Conservation (phyloP, 1,140 invertebrate species). For the Medauroidea extradentata region DNA sequence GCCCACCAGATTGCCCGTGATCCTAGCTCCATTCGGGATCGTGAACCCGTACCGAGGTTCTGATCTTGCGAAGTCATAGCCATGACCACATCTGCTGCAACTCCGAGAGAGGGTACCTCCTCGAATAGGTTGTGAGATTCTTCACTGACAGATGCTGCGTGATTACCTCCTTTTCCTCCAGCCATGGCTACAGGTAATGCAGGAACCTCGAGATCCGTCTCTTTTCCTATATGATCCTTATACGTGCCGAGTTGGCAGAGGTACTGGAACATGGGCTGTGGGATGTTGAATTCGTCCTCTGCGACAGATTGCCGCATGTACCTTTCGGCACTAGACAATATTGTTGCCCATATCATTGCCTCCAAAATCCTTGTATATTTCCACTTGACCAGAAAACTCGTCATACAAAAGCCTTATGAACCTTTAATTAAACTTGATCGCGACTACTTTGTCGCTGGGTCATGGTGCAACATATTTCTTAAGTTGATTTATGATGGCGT, state of each 20-base stretch:
- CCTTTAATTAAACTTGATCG: too few species aligned
- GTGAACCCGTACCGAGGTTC: background rate
- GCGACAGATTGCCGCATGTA: background rate
- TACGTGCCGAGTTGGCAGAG: background rate
- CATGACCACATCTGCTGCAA: constrained; percentile 27
- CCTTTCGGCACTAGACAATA: background rate
- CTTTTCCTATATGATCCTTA: background rate
- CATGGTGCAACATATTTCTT: too few species aligned
- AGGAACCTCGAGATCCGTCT: constrained; percentile 14
- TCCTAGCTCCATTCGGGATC: constrained; percentile 6
- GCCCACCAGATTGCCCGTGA: constrained; percentile 21
- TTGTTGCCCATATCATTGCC: too few species aligned
- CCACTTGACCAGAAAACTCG: too few species aligned
- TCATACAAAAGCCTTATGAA: too few species aligned
- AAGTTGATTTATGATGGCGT: too few species aligned
- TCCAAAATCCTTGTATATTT: too few species aligned
- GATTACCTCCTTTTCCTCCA: constrained; percentile 26
- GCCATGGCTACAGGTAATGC: constrained; percentile 19
- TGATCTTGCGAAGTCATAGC: background rate
- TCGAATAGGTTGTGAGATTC: constrained; percentile 29
- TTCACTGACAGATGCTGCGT: constrained; percentile 15
- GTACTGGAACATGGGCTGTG: constrained; percentile 5
- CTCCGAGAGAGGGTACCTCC: constrained; percentile 27
- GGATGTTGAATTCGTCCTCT: constrained; percentile 1
- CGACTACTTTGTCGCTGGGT: too few species aligned